Conservation (phyloP, 2,113 vertebrate species). For the Sitta europaea region DNA sequence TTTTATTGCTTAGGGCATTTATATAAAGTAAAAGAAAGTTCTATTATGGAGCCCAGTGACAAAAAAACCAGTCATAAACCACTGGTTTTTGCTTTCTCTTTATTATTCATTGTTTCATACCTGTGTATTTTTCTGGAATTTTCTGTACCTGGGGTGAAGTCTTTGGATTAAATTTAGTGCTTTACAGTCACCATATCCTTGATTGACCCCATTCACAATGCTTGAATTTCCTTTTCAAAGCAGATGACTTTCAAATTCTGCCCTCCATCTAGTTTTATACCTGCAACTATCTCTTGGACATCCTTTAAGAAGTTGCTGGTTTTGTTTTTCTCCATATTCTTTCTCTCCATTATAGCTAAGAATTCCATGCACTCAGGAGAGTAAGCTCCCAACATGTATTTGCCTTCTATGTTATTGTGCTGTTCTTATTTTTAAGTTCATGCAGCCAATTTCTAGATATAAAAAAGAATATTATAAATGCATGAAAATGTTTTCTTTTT, state of each 20-base stretch:
- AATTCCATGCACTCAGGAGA: neutral
- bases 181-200: neutral
- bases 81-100: neutral
- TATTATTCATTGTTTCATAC: neutral
- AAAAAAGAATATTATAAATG: neutral
- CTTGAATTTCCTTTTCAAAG: slow-evolving; percentile 3
- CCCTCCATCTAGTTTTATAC: neutral
- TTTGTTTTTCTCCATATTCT: neutral
- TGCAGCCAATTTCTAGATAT: neutral
- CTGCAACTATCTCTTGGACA: neutral
- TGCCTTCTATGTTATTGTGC: neutral
- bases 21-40: neutral
- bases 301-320: neutral
- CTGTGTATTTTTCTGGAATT: neutral
- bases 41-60: neutral
- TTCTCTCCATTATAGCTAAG: neutral
- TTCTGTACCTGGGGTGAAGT: neutral
- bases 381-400: neutral
- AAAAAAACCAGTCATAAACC: neutral
- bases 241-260: neutral
- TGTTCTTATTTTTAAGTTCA: neutral
- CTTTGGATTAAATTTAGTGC: neutral
- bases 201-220: neutral
- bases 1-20: neutral
- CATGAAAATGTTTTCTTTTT: neutral